Conservation (phyloP, 1,140 invertebrate species). For the Rhopalosiphum maidis region DNA sequence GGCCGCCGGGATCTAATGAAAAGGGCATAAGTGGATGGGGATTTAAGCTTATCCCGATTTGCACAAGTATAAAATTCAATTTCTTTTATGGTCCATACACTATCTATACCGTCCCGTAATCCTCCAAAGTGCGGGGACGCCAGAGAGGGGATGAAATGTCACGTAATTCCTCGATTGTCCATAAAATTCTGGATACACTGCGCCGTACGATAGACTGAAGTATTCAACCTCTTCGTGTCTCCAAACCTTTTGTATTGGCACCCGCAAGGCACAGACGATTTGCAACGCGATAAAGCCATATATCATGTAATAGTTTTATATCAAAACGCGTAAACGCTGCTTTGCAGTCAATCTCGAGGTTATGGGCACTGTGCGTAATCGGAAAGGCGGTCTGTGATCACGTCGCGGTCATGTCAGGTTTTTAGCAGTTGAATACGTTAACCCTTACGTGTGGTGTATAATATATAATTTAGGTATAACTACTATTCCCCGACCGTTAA, state of each 20-base stretch:
- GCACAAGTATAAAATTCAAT: slow-evolving; percentile 13
- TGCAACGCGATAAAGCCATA: not conserved
- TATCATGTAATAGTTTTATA: not conserved
- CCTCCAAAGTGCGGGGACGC: not conserved
- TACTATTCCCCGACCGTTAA: not conserved
- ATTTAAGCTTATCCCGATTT: not conserved
- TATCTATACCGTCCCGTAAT: not conserved
- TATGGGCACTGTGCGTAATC: not conserved
- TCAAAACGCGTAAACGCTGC: not conserved
- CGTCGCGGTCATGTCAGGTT: not conserved
- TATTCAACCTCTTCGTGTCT: not conserved
- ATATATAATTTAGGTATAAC: not conserved
- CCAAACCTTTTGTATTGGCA: not conserved
- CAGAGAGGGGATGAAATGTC: not conserved
- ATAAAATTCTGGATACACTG: not conserved
- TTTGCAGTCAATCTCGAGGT: not conserved
- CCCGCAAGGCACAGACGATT: not conserved
- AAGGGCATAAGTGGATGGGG: not conserved
- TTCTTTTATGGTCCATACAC: not conserved
- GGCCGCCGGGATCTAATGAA: not conserved
- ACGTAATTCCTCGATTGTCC: not conserved
- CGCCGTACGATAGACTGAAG: not conserved
- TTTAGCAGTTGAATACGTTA: not conserved
- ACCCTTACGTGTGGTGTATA: not conserved
- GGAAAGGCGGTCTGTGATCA: not conserved